These are phyloP conservation scores for Pemphigus obesinymphae DNA, from an alignment of 1,140 invertebrate genomes.

Conservation along the genomic window DNA sequence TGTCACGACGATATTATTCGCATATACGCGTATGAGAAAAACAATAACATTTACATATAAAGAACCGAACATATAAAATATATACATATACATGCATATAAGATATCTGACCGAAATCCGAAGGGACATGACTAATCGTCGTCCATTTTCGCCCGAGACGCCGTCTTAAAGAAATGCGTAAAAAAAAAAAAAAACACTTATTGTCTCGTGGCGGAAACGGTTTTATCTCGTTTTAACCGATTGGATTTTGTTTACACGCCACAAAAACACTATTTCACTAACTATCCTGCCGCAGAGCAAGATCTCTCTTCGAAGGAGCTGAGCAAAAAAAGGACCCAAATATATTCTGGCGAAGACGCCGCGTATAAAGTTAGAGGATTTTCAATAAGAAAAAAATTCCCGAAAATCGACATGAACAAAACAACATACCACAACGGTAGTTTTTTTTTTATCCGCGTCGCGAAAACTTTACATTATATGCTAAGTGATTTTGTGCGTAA, in stretches of 20 bases:
- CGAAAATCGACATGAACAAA: neutral
- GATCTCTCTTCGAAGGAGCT: no score
- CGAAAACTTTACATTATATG: neutral
- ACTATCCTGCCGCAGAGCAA: no score
- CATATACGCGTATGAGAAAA: neutral
- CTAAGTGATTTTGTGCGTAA: constrained; percentile 24
- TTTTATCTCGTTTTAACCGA: neutral
- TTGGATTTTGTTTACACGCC: neutral
- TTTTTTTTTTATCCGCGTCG: neutral
- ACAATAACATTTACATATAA: constrained; percentile 29
- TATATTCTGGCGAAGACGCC: no score
- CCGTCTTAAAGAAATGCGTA: no score
- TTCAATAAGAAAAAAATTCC: neutral
- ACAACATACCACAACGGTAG: neutral
- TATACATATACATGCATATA: neutral
- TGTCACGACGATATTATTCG: neutral
- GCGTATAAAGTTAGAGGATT: neutral
- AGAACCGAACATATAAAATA: neutral
- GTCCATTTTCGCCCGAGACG: neutral
- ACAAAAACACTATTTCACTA: no score
- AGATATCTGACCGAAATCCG: neutral
- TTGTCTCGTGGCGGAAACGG: no score
- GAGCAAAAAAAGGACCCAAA: no score
- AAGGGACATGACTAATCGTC: neutral
- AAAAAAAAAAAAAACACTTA: no score